Percentiles rank a stretch among this genome's conserved stretches.
Conservation (phyloP, 2,888 invertebrate species). For the Tanytarsus gracilentus region DNA sequence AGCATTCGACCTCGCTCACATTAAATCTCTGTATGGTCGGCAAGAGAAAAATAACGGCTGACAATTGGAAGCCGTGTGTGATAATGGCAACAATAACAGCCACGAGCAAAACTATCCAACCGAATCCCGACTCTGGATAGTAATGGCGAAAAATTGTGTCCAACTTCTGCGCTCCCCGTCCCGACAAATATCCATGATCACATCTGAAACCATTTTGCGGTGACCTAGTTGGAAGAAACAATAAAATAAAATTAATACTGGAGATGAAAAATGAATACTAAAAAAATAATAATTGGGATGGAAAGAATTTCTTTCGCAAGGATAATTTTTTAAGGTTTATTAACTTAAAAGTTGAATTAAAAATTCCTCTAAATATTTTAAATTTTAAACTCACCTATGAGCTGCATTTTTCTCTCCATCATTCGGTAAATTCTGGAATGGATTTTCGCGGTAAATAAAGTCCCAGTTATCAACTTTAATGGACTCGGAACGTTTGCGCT, state of each 20-base stretch:
- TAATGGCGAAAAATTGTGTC: conserved; percentile 24
- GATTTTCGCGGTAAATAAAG: conserved; percentile 26
- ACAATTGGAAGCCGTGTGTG: conserved; percentile 20
- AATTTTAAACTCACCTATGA: background rate
- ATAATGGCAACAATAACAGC: conserved; percentile 15
- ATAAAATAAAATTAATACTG: background rate
- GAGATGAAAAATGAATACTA: background rate
- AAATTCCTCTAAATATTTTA: too few species aligned
- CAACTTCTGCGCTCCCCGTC: conserved; percentile 28
- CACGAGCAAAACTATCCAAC: conserved; percentile 10
- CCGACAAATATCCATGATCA: conserved; percentile 29
- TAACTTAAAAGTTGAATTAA: background rate
- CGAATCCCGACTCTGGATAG: conserved; percentile 19
- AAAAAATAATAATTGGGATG: too few species aligned
- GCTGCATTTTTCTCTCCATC: background rate
- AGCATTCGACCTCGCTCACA: conserved; percentile 15
- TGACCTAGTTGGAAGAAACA: conserved; percentile 4
- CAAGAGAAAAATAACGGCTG: conserved; percentile 24
- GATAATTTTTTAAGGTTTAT: too few species aligned
- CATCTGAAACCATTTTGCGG: conserved; percentile 5
- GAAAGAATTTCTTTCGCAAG: too few species aligned
- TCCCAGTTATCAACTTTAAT: conserved; percentile 31
- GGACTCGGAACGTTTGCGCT: conserved; percentile 28
- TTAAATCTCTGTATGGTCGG: conserved; percentile 27
- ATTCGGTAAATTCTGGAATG: background rate